Percentiles rank a stretch among this genome's conserved stretches.
Evolutionary conservation across 2,797 vertebrate species (phyloP).

Genomic region (Takifugu ocellatus): DNA sequence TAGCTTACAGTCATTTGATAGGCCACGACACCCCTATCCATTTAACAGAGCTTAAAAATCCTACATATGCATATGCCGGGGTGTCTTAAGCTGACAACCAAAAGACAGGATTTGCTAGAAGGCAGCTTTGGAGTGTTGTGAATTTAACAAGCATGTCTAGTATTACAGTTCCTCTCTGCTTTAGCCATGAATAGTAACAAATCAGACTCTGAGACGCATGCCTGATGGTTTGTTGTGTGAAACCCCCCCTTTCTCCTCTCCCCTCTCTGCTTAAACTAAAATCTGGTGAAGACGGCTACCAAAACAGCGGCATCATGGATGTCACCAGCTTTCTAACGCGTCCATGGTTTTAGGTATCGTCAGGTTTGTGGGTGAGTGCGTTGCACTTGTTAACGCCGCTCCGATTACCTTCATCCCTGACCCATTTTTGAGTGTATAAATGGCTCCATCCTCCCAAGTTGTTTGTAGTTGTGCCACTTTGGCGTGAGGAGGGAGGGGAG

Average conservation of each 20-base stretch:
- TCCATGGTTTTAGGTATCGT: conserved; percentile 18
- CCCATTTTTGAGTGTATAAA: conserved; percentile 66
- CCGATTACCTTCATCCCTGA: conserved; percentile 69
- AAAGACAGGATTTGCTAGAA: conserved; percentile 78
- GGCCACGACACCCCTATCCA: conserved; percentile 78
- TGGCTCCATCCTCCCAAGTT: conserved; percentile 53
- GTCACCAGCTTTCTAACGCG: conserved; percentile 37
- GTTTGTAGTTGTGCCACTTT: conserved; percentile 55
- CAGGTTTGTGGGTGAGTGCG: neutral
- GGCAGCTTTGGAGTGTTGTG: conserved; percentile 76
- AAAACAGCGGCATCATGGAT: conserved; percentile 53
- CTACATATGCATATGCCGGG: conserved; percentile 78
- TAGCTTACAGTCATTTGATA: conserved; percentile 77
- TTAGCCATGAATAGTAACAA: conserved; percentile 81
- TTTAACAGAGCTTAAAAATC: conserved; percentile 83
- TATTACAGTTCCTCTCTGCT: conserved; percentile 76
- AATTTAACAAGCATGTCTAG: conserved; percentile 83
- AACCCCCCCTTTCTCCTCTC: neutral
- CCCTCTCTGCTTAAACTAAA: conserved; percentile 13
- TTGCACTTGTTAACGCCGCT: conserved; percentile 57
- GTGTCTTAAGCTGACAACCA: conserved; percentile 78
- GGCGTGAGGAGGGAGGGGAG: conserved; percentile 19
- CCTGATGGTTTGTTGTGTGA: conserved; percentile 72
- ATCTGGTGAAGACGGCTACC: conserved; percentile 72
- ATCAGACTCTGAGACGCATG: conserved; percentile 79